phyloP scores from a whole-genome alignment of 2,113 vertebrate genomes.

The Sinocyclocheilus anophthalmus region DNA sequence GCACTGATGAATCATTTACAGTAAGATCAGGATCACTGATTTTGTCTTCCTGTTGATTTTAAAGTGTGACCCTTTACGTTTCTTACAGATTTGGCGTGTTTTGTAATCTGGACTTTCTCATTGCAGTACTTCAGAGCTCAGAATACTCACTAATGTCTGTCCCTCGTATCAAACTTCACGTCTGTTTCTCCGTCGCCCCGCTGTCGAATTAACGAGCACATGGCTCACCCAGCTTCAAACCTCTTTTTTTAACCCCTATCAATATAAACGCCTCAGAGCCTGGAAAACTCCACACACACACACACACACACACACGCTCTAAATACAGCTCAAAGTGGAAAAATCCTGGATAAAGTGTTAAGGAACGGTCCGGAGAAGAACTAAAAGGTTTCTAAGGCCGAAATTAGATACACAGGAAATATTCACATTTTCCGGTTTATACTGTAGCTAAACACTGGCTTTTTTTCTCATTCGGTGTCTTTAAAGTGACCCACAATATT shows the following conservation, averaged over 20 bases:
- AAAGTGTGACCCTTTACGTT: neutral
- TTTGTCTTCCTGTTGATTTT: neutral
- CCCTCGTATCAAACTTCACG: slow-evolving; percentile 50
- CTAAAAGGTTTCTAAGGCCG: slow-evolving; percentile 30
- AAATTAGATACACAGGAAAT: slow-evolving; percentile 37
- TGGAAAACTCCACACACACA: slow-evolving; percentile 51
- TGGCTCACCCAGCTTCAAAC: too few species aligned
- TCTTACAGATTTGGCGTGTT: neutral
- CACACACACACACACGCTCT: slow-evolving; percentile 17
- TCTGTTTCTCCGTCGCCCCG: slow-evolving; percentile 46
- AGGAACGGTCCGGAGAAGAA: slow-evolving; percentile 15
- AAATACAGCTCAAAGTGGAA: slow-evolving; percentile 51
- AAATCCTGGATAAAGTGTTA: slow-evolving; percentile 56
- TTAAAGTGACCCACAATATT: slow-evolving; percentile 16
- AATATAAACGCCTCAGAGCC: slow-evolving; percentile 55
- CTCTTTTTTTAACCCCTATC: too few species aligned
- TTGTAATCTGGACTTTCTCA: slow-evolving; percentile 14
- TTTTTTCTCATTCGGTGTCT: neutral
- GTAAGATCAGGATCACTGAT: neutral
- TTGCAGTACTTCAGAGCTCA: neutral
- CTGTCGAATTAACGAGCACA: too few species aligned
- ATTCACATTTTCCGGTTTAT: slow-evolving; percentile 27
- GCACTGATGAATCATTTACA: neutral
- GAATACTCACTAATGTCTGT: slow-evolving; percentile 26
- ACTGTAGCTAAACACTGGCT: neutral